Evolutionary conservation across 2,113 vertebrate species (phyloP).

Genomic region (Lagopus leucura): DNA sequence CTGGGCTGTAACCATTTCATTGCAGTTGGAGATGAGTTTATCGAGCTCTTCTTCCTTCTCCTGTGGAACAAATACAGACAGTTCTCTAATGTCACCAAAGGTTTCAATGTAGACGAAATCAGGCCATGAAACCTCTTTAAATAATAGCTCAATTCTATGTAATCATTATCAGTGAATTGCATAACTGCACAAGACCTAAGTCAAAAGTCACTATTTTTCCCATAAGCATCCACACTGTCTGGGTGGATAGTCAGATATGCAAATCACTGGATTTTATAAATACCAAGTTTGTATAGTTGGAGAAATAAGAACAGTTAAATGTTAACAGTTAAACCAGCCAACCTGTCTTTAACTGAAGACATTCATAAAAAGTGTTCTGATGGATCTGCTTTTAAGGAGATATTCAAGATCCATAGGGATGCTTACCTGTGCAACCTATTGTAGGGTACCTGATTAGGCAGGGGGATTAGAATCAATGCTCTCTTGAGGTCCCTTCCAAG

Average conservation of each 20-base stretch:
- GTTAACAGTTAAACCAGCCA: accelerated
- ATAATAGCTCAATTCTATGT: neutral
- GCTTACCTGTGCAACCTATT: no score
- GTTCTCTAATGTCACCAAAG: neutral
- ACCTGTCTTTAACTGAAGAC: neutral
- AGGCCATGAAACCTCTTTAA: neutral
- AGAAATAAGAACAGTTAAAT: neutral
- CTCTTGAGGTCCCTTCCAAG: no score
- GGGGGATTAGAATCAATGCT: no score
- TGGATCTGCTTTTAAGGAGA: no score
- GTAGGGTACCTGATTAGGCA: no score
- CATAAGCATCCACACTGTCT: neutral
- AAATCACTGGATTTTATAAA: neutral
- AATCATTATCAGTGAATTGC: neutral
- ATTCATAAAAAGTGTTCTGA: neutral
- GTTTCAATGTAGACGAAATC: neutral
- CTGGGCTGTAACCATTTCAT: slow-evolving; percentile 6
- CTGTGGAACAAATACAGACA: slow-evolving; percentile 2
- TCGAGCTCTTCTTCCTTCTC: slow-evolving; percentile 18
- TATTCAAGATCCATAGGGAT: no score
- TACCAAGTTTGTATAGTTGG: neutral
- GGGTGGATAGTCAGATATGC: neutral
- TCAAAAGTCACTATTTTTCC: neutral
- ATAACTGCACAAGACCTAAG: neutral
- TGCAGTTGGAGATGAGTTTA: neutral